A percentile compares a stretch with the other conserved stretches of the same genome.
phyloP scores from a whole-genome alignment of 2,797 vertebrate genomes.

The Sebastes matsubarae region DNA sequence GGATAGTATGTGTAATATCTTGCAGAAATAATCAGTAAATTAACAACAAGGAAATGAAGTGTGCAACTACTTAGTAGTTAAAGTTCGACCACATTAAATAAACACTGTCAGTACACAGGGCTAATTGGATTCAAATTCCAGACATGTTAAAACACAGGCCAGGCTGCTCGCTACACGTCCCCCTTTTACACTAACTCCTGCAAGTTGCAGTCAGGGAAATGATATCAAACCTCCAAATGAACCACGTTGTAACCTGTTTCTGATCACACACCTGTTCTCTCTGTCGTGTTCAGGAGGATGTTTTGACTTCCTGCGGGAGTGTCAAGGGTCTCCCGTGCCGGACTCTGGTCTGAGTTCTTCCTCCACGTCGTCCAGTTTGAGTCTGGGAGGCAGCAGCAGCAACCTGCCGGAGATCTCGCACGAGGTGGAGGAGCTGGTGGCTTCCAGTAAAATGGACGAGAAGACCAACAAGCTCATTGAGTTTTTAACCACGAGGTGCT shows the following conservation, averaged over 20 bases:
- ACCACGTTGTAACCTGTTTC: background rate
- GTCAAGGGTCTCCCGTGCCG: conserved; percentile 91
- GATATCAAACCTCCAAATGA: background rate
- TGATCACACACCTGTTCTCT: conserved; percentile 4
- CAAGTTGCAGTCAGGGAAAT: background rate
- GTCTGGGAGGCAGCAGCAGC: conserved; percentile 86
- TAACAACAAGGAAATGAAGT: background rate
- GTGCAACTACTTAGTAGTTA: background rate
- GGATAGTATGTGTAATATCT: background rate
- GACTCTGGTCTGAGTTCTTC: conserved; percentile 97
- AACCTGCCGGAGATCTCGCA: conserved; percentile 96
- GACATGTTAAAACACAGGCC: conserved; percentile 5
- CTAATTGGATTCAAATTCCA: conserved; percentile 35
- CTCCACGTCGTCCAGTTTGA: conserved; percentile 96
- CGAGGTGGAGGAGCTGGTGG: conserved; percentile 88
- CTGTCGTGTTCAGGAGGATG: conserved; percentile 80
- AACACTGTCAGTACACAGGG: background rate
- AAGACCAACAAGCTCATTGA: conserved; percentile 97
- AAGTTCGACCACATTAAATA: background rate
- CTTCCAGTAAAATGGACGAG: conserved; percentile 85
- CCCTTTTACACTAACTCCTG: background rate
- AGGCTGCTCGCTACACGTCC: background rate
- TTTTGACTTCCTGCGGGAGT: conserved; percentile 93
- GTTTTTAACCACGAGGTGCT: conserved; percentile 93
- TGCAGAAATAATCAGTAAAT: background rate